Base-by-base conservation (phyloP, 2,888 invertebrate genomes). In the Watsonalla binaria region DNA sequence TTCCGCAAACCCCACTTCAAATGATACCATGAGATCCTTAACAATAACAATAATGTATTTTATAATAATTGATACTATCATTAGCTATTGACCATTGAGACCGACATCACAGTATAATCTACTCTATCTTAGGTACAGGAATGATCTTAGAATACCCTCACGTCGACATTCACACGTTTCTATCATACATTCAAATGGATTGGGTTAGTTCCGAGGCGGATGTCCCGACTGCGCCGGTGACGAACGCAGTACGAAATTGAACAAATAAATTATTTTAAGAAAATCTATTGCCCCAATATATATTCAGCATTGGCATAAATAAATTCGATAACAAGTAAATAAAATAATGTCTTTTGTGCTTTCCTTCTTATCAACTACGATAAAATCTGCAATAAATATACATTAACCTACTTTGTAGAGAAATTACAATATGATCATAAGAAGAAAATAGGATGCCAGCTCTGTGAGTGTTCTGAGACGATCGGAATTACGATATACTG, bases 41-140 rank as follows among this genome's bases (percentile, higher is more conserved):
- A 87, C 87, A 82, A 86, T 88, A 90, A 90, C 84, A 86, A 87
- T 86, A 87, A 79, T 84, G 84, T 84, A 82, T 82, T 72, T 86
- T 70, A 76, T 78, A 76, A 86, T 89, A 89, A 88, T 89, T 89
- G 88, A 89, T 88, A 80, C 83, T 89, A 89, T 87, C 78, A 82
- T 68, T 81, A 83, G 64, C 87, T 88, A 87, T 82, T 84, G 86
- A 87, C 88, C 85, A 78, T 86, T 83, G 88, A 89, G 87, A 89
- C 89, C 90, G 82, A 84, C 86, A 89, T 89, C 90, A 90, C 88
- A 89, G 89, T 88, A 87, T 84, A 83, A 80, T 78, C 85, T 85
- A 87, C 84, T 85, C 80, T 85, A 80, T 90, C 90, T 90, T 90
- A 90, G 90, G 90, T 89, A 88, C 89, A 82, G 90, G 89, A 90